A percentile compares a stretch with the other conserved stretches of the same genome.
phyloP scores from a whole-genome alignment of 2,888 invertebrate genomes.

The Rapana venosa region DNA sequence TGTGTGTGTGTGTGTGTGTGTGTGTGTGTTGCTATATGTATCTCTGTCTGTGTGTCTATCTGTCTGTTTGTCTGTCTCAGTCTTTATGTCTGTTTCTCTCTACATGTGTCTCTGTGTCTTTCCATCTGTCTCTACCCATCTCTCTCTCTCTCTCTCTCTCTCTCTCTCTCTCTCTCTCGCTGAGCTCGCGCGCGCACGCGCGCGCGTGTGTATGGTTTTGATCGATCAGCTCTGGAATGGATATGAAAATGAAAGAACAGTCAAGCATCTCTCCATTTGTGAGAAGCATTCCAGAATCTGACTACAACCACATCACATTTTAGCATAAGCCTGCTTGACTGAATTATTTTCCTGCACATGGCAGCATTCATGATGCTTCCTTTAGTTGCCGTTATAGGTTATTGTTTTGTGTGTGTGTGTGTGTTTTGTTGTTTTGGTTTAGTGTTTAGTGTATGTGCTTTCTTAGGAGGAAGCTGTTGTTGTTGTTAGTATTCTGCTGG shows the following conservation, averaged over 20 bases:
- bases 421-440: not conserved
- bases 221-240: too few relatives aligned
- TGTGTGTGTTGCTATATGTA: not conserved
- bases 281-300: too few relatives aligned
- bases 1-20: not conserved
- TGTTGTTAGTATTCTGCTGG: too few relatives aligned
- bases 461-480: too few relatives aligned
- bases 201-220: not conserved
- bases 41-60: not conserved
- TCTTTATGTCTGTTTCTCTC: not conserved
- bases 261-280: too few relatives aligned
- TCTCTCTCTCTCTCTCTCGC: not conserved
- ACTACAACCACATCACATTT: too few relatives aligned
- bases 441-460: too few relatives aligned
- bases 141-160: not conserved
- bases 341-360: not conserved
- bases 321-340: not conserved
- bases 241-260: too few relatives aligned
- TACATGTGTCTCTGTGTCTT: not conserved
- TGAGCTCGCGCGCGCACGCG: too few relatives aligned
- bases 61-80: not conserved
- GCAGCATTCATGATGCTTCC: too few relatives aligned
- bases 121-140: not conserved
- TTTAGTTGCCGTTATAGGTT: too few relatives aligned
- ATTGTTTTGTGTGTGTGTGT: not conserved